These are phyloP conservation scores for Melanocharis versteri DNA, from an alignment of 2,113 vertebrate species.

Conservation along the genomic window DNA sequence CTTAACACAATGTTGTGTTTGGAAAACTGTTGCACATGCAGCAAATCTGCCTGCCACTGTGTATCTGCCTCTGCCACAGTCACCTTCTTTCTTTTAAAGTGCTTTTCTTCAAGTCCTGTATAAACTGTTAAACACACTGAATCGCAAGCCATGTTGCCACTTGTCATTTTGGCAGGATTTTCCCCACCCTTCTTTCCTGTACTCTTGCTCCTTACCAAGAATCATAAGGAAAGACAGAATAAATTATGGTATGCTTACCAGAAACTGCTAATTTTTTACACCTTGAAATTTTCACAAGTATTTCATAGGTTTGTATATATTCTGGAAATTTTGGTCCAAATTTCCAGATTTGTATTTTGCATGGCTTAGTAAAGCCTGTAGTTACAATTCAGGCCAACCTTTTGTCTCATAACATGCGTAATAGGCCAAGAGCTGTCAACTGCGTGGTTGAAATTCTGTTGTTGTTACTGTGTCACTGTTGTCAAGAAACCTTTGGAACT, in stretches of 20 bases:
- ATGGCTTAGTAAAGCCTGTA: too few relatives aligned
- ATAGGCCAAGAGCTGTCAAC: too few relatives aligned
- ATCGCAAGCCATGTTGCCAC: neutral
- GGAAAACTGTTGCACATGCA: neutral
- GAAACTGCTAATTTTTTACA: neutral
- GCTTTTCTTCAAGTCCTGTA: neutral
- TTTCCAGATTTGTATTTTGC: too few relatives aligned
- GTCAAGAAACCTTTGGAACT: too few relatives aligned
- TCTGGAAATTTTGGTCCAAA: too few relatives aligned
- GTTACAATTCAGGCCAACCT: too few relatives aligned
- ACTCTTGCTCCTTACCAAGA: neutral
- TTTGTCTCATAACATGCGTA: too few relatives aligned
- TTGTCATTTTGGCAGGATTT: neutral
- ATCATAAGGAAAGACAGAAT: neutral
- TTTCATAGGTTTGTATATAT: too few relatives aligned
- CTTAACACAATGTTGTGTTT: neutral
- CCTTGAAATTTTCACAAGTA: neutral
- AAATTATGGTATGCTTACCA: neutral
- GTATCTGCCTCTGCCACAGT: neutral
- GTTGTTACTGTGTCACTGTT: too few relatives aligned
- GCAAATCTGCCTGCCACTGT: neutral
- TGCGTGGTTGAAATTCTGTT: too few relatives aligned
- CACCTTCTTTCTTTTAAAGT: neutral
- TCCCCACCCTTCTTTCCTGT: neutral
- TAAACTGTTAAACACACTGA: neutral